Evolutionary conservation across 2,113 vertebrate species (phyloP), one percentile per base, ranked within the genome.

Genomic region (Eudyptes chrysolophus): DNA sequence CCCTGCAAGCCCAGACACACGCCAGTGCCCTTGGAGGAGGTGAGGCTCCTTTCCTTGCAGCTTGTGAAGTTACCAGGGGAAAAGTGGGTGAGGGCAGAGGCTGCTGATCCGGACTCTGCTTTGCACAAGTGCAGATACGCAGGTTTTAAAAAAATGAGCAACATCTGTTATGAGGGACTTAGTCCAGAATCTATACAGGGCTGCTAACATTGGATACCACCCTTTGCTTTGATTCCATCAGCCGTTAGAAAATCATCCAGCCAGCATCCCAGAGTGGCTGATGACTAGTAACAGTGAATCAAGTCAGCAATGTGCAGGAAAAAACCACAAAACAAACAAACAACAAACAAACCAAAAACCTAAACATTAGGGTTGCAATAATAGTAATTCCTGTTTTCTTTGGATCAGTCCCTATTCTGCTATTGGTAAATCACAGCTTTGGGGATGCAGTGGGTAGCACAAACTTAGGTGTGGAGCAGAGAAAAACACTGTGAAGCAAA

Each of bases 1-100:
- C 58, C n/a, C 85, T 55, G 97, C 75, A 97, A 92, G 58, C 70
- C 94, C 87, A 64, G 57, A 29, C 34, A 27, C 29, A 30, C 0
- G 1, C 7, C 24, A 2, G 24, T 1, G 38, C 34, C n/a, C 55
- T 24, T 3, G 54, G 20, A n/a, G 57, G 36, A 26, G 10, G 0
- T 4, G 49, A 51, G 16, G 22, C 0, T 46, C 42, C 51, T 12
- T 34, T 30, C 27, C 27, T 29, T 26, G 57, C 40, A 14, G 21
- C 20, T 71, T n/a, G 9, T 22, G 29, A 24, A 54, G 8, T 13
- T 36, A 10, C 16, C 13, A 4, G 49, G 14, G 36, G 16, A 29
- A 72, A 84, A 52, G 7, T 5, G 36, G 52, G 49, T 24, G 51
- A 88, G 10, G 14, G 29, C 38, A 66, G 61, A 82, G 57, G 36